These are phyloP conservation scores for Oxystoma pomonae DNA, from an alignment of 2,888 invertebrate genomes.

Conservation along the genomic window DNA sequence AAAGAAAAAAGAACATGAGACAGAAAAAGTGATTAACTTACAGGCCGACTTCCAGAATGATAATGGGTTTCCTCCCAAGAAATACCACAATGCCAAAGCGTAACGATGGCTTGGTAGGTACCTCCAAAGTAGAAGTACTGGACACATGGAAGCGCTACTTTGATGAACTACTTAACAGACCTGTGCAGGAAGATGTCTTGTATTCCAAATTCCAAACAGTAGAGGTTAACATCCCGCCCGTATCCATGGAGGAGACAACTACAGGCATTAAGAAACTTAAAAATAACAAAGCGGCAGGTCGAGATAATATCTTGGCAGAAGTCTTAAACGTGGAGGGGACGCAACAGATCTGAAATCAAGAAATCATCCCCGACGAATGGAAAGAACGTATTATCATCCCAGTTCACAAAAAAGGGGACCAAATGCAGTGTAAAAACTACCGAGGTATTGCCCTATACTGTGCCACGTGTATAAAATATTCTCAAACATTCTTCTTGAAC, in stretches of 20 bases:
- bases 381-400: slow-evolving; percentile 7
- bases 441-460: neutral
- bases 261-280: slow-evolving; percentile 3
- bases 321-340: neutral
- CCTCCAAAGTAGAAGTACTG: neutral
- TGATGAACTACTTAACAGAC: neutral
- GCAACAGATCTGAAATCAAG: neutral
- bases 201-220: neutral
- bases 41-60: neutral
- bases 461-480: slow-evolving; percentile 6
- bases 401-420: slow-evolving; percentile 8
- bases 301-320: neutral
- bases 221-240: slow-evolving; percentile 1
- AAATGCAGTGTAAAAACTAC: slow-evolving; percentile 4
- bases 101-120: neutral
- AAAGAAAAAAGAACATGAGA: neutral
- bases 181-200: neutral
- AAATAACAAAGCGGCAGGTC: neutral
- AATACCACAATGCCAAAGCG: neutral
- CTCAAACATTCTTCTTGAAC: slow-evolving; percentile 1
- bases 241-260: neutral
- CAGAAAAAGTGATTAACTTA: neutral
- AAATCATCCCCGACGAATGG: slow-evolving; percentile 1
- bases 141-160: neutral
- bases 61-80: neutral